phyloP scores from a whole-genome alignment of 2,888 invertebrate genomes.

The Clivina fossor region DNA sequence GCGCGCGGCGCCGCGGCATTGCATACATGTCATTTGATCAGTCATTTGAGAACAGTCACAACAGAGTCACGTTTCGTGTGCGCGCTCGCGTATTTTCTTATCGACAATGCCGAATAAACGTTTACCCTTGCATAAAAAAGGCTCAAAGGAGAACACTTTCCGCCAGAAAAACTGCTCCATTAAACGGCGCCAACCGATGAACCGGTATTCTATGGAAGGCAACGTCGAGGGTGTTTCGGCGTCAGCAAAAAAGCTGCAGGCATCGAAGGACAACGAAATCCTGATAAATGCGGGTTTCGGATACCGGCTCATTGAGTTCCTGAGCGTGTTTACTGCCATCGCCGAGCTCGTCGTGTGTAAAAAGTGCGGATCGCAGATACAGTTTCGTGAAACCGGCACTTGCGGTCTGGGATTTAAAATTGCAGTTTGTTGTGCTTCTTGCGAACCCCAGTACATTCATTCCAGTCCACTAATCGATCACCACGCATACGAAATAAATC shows the following conservation, averaged over 20 bases:
- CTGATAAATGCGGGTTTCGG: slow-evolving; percentile 31
- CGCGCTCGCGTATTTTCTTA: no score
- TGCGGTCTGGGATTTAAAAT: slow-evolving; percentile 40
- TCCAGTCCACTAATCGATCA: slow-evolving; percentile 35
- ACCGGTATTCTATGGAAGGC: slow-evolving; percentile 34
- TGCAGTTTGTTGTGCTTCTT: slow-evolving; percentile 37
- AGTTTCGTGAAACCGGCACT: slow-evolving; percentile 37
- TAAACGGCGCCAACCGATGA: slow-evolving; percentile 23
- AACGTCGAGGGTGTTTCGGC: slow-evolving; percentile 22
- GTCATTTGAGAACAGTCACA: no score
- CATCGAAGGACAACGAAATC: slow-evolving; percentile 30
- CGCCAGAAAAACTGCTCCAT: slow-evolving; percentile 11
- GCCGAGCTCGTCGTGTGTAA: slow-evolving; percentile 37
- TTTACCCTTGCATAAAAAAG: slow-evolving; percentile 7
- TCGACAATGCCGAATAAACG: slow-evolving; percentile 22
- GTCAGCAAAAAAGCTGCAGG: slow-evolving; percentile 35
- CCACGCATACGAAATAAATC: slow-evolving; percentile 39
- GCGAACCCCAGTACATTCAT: slow-evolving; percentile 35
- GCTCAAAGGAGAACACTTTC: slow-evolving; percentile 17
- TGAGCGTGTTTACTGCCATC: slow-evolving; percentile 28
- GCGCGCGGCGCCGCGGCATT: no score
- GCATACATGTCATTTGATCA: no score
- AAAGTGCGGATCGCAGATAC: slow-evolving; percentile 37
- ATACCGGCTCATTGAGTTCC: slow-evolving; percentile 23
- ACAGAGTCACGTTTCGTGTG: no score